Base-by-base conservation (phyloP, 2,797 vertebrate genomes). In the Onychomys leucogaster region DNA sequence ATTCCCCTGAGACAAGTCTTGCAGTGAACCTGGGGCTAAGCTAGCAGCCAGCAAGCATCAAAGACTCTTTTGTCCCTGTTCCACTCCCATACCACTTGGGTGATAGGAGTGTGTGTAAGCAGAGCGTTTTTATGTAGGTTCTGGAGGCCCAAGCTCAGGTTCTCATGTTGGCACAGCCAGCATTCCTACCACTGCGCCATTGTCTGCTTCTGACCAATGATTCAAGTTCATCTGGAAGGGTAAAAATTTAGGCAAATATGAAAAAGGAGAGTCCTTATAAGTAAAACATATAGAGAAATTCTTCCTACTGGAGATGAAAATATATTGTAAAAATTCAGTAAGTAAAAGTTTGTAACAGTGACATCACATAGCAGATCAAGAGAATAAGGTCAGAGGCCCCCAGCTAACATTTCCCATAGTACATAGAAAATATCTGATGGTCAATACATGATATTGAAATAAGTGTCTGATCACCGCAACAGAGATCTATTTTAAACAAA, bases 201-300 rank as follows among this genome's bases (percentile, higher is more conserved):
- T 61, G 37, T 32, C 14, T 16, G 10, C 43, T 61, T n/a, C 37
- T 27, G 6, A 7, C 21, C 5, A 81, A 8, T 9, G 11, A 55
- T 87, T 90, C 37, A 94, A 67, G 17, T 89, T 95, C 32, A 69
- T 89, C 34, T 83, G 29, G 14, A 91, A 89, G n/a, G 77, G 17
- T 86, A 57, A 94, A 78, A 5, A 73, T 55, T 94, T 80, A 89
- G 23, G 57, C 65, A 78, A 92, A 91, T 83, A 11, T 57, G 32
- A 55, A 94, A 95, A 94, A 63, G 63, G 93, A 67, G 49, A 84
- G 43, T 90, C 76, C 46, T 6, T 19, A 14, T 71, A 63, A 83
- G 83, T 46, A 6, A 78, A 90, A 93, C 65, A 80, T 11, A 4
- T 41, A 93, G 86, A 57, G 25, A 32, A 94, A 81, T 92, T 96